These are phyloP conservation scores for Drosophila pseudotakahashii DNA, from an alignment of 2,888 invertebrate species.

Conservation along the genomic window DNA sequence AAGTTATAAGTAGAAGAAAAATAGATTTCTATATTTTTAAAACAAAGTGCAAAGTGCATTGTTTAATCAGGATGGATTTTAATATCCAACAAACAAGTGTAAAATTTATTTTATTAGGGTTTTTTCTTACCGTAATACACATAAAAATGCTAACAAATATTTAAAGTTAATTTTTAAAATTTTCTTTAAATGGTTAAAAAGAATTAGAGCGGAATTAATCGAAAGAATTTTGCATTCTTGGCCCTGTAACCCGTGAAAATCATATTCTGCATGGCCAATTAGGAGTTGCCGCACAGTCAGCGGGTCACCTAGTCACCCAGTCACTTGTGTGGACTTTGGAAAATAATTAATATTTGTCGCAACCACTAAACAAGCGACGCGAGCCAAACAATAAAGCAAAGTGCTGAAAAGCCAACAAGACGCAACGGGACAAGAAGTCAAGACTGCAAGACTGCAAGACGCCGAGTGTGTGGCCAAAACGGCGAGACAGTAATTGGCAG, in stretches of 20 bases:
- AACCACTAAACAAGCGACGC: slow-evolving; percentile 40
- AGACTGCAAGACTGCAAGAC: not conserved
- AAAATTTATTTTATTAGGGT: too few species aligned
- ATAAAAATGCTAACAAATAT: not conserved
- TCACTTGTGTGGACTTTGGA: slow-evolving; percentile 27
- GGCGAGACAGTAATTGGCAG: slow-evolving; percentile 59
- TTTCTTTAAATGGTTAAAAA: too few species aligned
- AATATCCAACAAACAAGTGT: too few species aligned
- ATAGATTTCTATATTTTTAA: too few species aligned
- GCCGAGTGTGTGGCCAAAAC: slow-evolving; percentile 24
- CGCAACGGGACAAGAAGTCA: slow-evolving; percentile 9
- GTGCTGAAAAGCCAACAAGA: slow-evolving; percentile 39
- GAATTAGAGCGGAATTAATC: not conserved
- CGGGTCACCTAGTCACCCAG: slow-evolving; percentile 44
- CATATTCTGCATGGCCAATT: slow-evolving; percentile 24
- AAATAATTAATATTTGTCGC: slow-evolving; percentile 58
- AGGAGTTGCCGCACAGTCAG: slow-evolving; percentile 32
- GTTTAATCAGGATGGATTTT: too few species aligned
- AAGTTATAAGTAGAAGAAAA: too few species aligned
- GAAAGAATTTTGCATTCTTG: not conserved
- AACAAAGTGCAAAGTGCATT: too few species aligned
- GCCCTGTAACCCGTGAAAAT: not conserved
- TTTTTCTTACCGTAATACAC: too few species aligned
- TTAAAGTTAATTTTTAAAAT: not conserved
- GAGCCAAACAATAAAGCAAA: slow-evolving; percentile 44